Evolutionary conservation across 2,888 invertebrate species (phyloP).

Genomic region (Cerastis leucographa): DNA sequence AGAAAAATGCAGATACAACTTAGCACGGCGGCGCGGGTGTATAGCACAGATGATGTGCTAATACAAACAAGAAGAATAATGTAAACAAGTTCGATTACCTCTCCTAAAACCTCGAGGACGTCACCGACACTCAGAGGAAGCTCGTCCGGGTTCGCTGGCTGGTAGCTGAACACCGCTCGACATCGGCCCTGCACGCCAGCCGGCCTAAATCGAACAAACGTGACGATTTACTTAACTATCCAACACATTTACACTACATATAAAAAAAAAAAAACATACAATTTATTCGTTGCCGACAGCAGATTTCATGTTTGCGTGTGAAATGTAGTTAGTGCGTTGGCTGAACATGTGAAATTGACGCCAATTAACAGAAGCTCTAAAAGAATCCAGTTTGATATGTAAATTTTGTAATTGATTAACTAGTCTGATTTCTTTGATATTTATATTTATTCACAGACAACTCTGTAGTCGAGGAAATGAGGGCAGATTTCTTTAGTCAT

Average conservation of each 20-base stretch:
- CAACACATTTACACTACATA: slow-evolving; percentile 24
- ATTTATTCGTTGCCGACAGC: slow-evolving; percentile 33
- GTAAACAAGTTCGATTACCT: slow-evolving; percentile 82
- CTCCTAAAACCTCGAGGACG: slow-evolving; percentile 96
- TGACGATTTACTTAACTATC: slow-evolving; percentile 31
- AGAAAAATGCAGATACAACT: background rate
- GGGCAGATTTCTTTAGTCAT: slow-evolving; percentile 42
- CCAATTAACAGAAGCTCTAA: slow-evolving; percentile 50
- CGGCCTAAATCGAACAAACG: slow-evolving; percentile 71
- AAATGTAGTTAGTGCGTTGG: slow-evolving; percentile 44
- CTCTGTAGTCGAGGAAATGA: slow-evolving; percentile 18
- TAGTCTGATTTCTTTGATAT: slow-evolving; percentile 43
- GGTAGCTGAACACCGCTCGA: slow-evolving; percentile 97
- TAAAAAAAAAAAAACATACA: slow-evolving; percentile 33
- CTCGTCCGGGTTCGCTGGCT: slow-evolving; percentile 98
- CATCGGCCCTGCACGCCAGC: slow-evolving; percentile 92
- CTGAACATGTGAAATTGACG: slow-evolving; percentile 51
- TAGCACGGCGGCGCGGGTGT: background rate
- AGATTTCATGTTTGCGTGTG: slow-evolving; percentile 46
- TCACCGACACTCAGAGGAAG: slow-evolving; percentile 96
- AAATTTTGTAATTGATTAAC: slow-evolving; percentile 51
- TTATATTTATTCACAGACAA: slow-evolving; percentile 21
- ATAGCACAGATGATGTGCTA: background rate
- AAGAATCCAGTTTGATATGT: slow-evolving; percentile 54
- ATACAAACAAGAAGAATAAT: slow-evolving; percentile 14